These are phyloP conservation scores for Toxotes lorentzi DNA, from an alignment of 2,797 vertebrate genomes.

Conservation along the genomic window DNA sequence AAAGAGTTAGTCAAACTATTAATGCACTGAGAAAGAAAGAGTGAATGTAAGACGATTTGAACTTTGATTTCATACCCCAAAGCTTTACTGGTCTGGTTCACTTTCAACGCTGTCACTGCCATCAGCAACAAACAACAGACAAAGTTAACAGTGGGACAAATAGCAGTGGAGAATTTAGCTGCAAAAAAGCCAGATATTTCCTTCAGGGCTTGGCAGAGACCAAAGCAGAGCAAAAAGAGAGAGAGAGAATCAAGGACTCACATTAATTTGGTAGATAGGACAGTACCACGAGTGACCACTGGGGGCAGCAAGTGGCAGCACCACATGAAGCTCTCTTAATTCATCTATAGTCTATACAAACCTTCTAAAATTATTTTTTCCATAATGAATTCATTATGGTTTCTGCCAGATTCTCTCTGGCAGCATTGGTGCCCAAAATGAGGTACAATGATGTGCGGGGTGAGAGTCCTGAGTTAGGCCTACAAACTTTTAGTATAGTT, in stretches of 20 bases:
- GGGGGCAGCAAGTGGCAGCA: too few species aligned
- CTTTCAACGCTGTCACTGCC: too few species aligned
- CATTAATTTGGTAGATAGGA: background rate
- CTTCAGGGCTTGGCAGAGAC: background rate
- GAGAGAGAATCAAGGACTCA: background rate
- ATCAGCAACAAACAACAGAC: background rate
- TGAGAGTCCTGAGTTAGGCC: too few species aligned
- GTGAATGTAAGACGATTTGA: background rate
- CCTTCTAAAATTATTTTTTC: background rate
- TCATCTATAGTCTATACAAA: background rate
- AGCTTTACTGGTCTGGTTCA: too few species aligned
- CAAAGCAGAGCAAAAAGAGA: background rate
- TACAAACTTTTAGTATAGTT: too few species aligned
- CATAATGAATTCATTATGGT: too few species aligned
- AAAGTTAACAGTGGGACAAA: background rate
- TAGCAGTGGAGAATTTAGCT: background rate
- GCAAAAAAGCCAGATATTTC: background rate
- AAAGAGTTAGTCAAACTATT: slow-evolving; percentile 13
- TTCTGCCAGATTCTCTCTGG: background rate
- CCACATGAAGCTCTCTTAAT: background rate
- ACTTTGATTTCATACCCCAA: too few species aligned
- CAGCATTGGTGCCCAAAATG: background rate
- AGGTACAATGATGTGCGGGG: too few species aligned
- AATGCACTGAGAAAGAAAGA: background rate
- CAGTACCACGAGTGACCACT: too few species aligned